These are phyloP conservation scores for Candidula unifasciata DNA, from an alignment of 2,888 invertebrate species.

Conservation along the genomic window DNA sequence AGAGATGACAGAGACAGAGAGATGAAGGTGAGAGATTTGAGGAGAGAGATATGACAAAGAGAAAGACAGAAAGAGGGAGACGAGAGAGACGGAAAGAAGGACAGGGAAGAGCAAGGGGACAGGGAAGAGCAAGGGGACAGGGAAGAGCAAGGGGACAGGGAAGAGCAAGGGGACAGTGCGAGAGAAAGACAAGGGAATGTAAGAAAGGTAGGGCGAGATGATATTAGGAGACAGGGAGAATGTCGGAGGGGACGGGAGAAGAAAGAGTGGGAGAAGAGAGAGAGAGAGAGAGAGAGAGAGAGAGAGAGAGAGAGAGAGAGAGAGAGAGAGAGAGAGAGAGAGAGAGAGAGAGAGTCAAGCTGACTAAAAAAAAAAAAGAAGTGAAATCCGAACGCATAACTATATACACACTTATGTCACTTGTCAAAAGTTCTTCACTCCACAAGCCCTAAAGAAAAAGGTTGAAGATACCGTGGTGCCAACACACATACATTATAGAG, in stretches of 20 bases:
- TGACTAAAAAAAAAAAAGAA: neutral
- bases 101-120: neutral
- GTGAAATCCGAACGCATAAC: neutral
- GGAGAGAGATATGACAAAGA: no score
- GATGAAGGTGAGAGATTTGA: no score
- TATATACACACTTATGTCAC: neutral
- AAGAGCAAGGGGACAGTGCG: neutral
- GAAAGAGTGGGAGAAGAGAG: neutral
- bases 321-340: neutral
- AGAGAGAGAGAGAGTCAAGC: neutral
- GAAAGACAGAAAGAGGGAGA: neutral
- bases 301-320: neutral
- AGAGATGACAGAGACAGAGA: no score
- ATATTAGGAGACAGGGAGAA: no score
- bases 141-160: conserved; percentile 16
- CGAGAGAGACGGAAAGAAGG: neutral
- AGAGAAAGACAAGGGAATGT: no score
- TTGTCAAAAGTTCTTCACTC: no score
- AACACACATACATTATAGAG: no score
- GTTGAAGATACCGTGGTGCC: no score
- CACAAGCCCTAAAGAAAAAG: no score
- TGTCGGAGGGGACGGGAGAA: neutral
- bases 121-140: neutral
- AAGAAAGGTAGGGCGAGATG: no score
- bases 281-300: neutral